These are phyloP conservation scores for Notothenia coriiceps DNA, from an alignment of 2,113 vertebrate genomes.

Conservation along the genomic window DNA sequence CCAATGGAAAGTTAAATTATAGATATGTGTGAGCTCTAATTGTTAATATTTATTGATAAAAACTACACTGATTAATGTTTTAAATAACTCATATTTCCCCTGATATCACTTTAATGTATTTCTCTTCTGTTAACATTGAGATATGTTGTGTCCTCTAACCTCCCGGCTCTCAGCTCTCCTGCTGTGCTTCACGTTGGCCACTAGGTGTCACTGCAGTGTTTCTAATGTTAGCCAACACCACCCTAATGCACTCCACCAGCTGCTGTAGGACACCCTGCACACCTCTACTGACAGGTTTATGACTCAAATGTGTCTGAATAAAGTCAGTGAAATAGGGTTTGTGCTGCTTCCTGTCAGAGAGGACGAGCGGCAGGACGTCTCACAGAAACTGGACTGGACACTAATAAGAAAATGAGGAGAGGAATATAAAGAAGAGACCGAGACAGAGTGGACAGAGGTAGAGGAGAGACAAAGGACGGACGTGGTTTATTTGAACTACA, in stretches of 20 bases:
- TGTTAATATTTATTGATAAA: no score
- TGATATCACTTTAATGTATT: no score
- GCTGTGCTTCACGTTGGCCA: conserved; percentile 77
- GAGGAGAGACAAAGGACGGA: background rate
- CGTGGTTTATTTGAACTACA: background rate
- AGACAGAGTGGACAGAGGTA: background rate
- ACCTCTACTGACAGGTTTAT: background rate
- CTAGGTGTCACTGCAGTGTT: conserved; percentile 77
- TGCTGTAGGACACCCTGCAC: conserved; percentile 81
- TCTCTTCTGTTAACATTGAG: no score
- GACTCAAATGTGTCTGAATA: background rate
- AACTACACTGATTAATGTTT: no score
- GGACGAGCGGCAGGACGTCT: conserved; percentile 34
- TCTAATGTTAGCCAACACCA: conserved; percentile 64
- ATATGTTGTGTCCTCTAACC: no score
- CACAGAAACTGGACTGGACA: conserved; percentile 18
- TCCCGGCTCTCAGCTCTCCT: conserved; percentile 57
- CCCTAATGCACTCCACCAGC: conserved; percentile 48
- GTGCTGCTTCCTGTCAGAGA: background rate
- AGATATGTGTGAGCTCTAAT: no score
- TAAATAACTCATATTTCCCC: no score
- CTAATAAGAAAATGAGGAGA: background rate
- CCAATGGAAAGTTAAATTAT: no score
- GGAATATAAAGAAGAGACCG: background rate
- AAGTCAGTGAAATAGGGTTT: background rate